Base-by-base conservation (phyloP, 2,797 vertebrate species). In the Chelmon rostratus region DNA sequence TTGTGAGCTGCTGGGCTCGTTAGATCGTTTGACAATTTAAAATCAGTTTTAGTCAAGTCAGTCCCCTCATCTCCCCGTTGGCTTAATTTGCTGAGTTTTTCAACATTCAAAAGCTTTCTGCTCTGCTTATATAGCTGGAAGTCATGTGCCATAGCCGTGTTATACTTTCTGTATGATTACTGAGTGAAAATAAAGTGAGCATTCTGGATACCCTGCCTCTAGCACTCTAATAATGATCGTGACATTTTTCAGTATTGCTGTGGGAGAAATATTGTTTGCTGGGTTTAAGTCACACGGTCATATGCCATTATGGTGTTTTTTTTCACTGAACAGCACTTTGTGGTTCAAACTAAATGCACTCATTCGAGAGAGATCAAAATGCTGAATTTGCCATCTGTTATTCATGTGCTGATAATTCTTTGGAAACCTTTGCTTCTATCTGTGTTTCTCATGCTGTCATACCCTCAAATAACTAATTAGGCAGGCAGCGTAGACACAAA, bases 21-120 rank as follows among this genome's bases (percentile, higher is more conserved):
- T 1, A 65, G 21, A 52, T 71, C n/a, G 57, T 61, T 66, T 53
- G 16, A 56, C 50, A 61, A n/a, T 38, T 52, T 53, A 4, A 54
- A 40, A 35, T 53, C 15, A 42, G 11, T 69, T 57, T 75, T n/a
- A n/a, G n/a, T 31, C 4, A 63, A 42, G 31, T 54, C 2, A 0
- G 33, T 13, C 21, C 19, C 13, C 21, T 72, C 18, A 18, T 33
- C 15, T 74, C 73, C 61, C 65, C 21, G 37, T 58, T 70, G 71
- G 38, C 25, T 69, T 49, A 0, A 62, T 81, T 73, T 69, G 0
- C 37, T 7, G 31, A 23, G n/a, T 38, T 53, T 65, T 68, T 73
- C 19, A 6, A 46, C n/a, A 28, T 37, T 52, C 23, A 53, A 13
- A 49, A 21, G 7, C 10, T 75, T 38, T 33, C 49, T 23, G 6